Evolutionary conservation across 1,140 invertebrate genomes (phyloP).

Genomic region (Acromyrmex charruanus): DNA sequence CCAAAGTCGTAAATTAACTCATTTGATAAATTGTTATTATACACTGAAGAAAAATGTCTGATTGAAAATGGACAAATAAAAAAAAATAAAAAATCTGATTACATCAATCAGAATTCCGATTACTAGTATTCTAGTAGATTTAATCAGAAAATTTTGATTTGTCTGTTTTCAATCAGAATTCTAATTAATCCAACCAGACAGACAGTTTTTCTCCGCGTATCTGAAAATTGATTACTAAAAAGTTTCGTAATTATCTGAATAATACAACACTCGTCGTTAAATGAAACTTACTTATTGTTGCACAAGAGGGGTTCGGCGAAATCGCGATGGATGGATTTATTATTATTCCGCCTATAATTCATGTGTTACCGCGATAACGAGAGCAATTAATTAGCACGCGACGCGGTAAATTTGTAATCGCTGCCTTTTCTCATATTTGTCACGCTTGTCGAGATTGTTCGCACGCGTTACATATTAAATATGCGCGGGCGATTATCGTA

Average conservation of each 20-base stretch:
- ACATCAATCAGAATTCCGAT: too few species aligned
- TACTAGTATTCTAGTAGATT: too few species aligned
- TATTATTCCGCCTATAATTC: slow-evolving; percentile 36
- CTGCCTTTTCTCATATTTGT: slow-evolving; percentile 16
- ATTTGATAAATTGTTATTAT: slow-evolving; percentile 9
- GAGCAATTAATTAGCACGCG: slow-evolving; percentile 31
- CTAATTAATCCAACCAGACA: too few species aligned
- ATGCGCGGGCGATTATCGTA: background rate
- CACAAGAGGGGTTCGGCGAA: background rate
- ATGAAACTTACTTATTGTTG: slow-evolving; percentile 6
- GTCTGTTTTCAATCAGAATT: too few species aligned
- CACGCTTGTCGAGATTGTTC: background rate
- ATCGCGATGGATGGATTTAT: slow-evolving; percentile 3
- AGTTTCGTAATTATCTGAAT: slow-evolving; percentile 2
- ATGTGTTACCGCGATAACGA: slow-evolving; percentile 39
- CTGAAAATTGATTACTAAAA: slow-evolving; percentile 18
- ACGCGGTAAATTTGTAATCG: slow-evolving; percentile 37
- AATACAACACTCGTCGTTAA: background rate
- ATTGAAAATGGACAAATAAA: too few species aligned
- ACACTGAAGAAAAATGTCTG: too few species aligned
- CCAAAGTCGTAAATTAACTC: background rate
- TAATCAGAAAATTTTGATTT: too few species aligned
- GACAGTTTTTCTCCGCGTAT: slow-evolving; percentile 13
- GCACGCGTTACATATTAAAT: slow-evolving; percentile 14
- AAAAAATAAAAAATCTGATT: too few species aligned